These are phyloP conservation scores for Acipenser transmontanus DNA, from an alignment of 2,797 vertebrate genomes.

Conservation along the genomic window DNA sequence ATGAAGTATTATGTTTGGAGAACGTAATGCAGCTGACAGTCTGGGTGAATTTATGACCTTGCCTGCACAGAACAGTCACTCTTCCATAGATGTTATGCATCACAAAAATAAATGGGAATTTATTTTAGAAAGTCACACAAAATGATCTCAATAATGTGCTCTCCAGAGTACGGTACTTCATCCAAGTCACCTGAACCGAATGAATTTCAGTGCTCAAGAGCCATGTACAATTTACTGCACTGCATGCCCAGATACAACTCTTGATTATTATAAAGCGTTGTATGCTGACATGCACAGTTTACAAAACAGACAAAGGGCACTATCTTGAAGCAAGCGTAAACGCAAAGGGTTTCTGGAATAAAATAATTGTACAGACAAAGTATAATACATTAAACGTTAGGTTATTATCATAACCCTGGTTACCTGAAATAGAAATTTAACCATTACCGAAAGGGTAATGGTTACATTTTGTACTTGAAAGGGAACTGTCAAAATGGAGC, in stretches of 20 bases:
- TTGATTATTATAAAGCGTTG: no score
- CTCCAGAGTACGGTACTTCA: not conserved
- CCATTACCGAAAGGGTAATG: no score
- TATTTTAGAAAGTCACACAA: not conserved
- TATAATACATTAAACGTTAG: no score
- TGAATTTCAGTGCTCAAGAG: not conserved
- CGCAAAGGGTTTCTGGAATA: no score
- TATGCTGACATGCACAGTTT: no score
- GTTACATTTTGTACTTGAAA: no score
- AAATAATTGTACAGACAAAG: no score
- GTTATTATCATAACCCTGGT: no score
- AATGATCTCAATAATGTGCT: not conserved
- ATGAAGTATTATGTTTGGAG: not conserved
- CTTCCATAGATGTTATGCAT: not conserved
- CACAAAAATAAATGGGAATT: not conserved
- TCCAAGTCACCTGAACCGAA: not conserved
- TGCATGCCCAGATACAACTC: not conserved
- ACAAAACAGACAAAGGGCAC: no score
- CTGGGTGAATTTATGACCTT: not conserved
- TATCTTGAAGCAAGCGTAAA: no score
- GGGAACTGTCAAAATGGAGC: no score
- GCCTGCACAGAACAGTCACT: not conserved
- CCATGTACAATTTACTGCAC: not conserved
- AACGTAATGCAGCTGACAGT: not conserved
- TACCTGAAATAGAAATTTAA: no score